A percentile compares a stretch with the other conserved stretches of the same genome.
These are phyloP conservation scores for Campylomormyrus numenius DNA, from an alignment of 2,113 vertebrate genomes.

Conservation along the genomic window DNA sequence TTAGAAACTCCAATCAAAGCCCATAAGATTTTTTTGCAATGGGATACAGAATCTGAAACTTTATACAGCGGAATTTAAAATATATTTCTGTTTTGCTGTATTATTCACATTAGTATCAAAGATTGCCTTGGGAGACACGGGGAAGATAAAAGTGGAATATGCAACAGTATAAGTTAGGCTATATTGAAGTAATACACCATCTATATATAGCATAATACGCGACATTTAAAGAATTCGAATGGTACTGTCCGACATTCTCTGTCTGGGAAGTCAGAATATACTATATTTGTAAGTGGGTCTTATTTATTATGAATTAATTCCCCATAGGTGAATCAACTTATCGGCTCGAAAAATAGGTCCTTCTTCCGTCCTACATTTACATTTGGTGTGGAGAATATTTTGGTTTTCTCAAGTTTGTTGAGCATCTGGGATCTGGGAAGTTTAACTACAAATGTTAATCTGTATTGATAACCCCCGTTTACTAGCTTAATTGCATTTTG, in stretches of 20 bases:
- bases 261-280: not conserved
- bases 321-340: not conserved
- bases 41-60: not conserved
- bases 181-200: not conserved
- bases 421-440: not conserved
- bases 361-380: not conserved
- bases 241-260: not conserved
- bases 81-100: not conserved
- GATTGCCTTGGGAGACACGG: not conserved
- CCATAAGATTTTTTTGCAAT: not conserved
- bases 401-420: not conserved
- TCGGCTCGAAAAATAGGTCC: not conserved
- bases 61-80: not conserved
- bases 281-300: conserved; percentile 10
- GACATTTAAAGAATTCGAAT: not conserved
- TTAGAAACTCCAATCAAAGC: not conserved
- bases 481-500: not conserved
- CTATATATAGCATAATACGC: not conserved
- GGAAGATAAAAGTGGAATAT: not conserved
- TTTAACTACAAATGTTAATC: not conserved
- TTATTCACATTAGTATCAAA: not conserved
- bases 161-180: not conserved
- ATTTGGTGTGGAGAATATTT: not conserved
- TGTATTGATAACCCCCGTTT: not conserved
- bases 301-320: not conserved